phyloP scores from a whole-genome alignment of 2,888 invertebrate species.

The Hoplodrina ambigua region DNA sequence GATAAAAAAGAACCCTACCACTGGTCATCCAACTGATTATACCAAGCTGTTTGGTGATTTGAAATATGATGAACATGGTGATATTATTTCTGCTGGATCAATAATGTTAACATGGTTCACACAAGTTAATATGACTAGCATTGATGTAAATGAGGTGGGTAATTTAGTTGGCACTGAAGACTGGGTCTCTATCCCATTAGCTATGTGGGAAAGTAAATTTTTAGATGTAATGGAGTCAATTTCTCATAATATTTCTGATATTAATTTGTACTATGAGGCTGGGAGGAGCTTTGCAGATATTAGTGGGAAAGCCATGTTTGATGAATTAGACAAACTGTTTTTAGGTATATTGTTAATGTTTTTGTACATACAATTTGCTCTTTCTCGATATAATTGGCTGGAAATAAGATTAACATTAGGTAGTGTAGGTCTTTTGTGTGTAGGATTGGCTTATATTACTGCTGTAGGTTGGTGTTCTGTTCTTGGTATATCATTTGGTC shows the following conservation, averaged over 20 bases:
- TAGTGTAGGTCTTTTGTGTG: slow-evolving; percentile 92
- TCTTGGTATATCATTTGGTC: slow-evolving; percentile 93
- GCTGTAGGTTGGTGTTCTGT: slow-evolving; percentile 93
- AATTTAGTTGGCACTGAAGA: slow-evolving; percentile 94
- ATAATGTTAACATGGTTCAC: slow-evolving; percentile 92
- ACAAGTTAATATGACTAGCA: slow-evolving; percentile 92
- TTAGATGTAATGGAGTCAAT: slow-evolving; percentile 82
- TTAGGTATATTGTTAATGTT: slow-evolving; percentile 93
- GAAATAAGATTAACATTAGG: slow-evolving; percentile 93
- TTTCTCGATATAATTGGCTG: slow-evolving; percentile 94
- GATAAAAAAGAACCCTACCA: slow-evolving; percentile 90
- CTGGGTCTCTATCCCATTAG: slow-evolving; percentile 91
- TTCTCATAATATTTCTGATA: slow-evolving; percentile 74
- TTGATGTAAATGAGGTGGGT: slow-evolving; percentile 92
- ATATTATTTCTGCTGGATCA: slow-evolving; percentile 92
- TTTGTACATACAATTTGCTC: slow-evolving; percentile 93
- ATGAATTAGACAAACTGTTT: slow-evolving; percentile 93
- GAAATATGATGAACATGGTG: slow-evolving; percentile 89
- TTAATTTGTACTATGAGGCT: slow-evolving; percentile 90
- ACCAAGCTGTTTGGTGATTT: slow-evolving; percentile 91
- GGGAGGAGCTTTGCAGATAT: slow-evolving; percentile 94
- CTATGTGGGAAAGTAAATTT: slow-evolving; percentile 92
- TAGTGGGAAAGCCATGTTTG: slow-evolving; percentile 92
- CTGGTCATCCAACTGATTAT: slow-evolving; percentile 92
- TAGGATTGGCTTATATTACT: slow-evolving; percentile 93